Percentiles rank a stretch among this genome's conserved stretches.
Conservation (phyloP, 2,113 vertebrate species). For the Salvelinus alpinus region DNA sequence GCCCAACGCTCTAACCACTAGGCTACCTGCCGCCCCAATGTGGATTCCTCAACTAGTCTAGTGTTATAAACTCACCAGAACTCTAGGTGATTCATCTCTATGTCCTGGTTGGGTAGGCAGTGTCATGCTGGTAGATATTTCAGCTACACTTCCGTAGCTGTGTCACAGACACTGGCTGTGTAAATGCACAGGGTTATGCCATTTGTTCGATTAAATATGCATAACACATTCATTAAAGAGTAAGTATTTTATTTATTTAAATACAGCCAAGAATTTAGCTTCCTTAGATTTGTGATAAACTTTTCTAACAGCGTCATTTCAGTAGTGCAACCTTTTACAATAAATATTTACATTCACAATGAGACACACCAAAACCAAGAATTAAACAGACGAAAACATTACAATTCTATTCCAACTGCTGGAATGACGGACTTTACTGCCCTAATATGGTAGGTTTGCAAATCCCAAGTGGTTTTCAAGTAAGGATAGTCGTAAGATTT, state of each 20-base stretch:
- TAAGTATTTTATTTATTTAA: neutral
- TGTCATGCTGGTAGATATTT: neutral
- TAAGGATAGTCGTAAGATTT: neutral
- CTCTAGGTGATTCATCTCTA: neutral
- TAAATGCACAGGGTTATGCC: too few relatives aligned
- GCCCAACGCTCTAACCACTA: too few relatives aligned
- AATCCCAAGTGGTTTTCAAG: neutral
- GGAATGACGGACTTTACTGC: too few relatives aligned
- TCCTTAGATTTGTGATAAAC: neutral
- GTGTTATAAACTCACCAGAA: neutral
- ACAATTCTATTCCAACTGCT: neutral
- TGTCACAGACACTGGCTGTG: neutral
- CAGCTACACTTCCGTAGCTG: neutral
- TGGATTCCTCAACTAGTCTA: neutral
- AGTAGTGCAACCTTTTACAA: slow-evolving; percentile 15
- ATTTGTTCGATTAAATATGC: neutral
- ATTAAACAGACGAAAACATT: neutral
- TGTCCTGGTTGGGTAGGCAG: neutral
- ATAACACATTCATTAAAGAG: neutral
- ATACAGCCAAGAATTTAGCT: neutral
- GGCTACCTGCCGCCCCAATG: neutral
- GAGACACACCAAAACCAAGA: neutral
- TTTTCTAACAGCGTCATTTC: neutral
- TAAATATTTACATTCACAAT: slow-evolving; percentile 36
- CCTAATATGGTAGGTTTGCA: neutral